Percentiles rank a stretch among this genome's conserved stretches.
phyloP scores from a whole-genome alignment of 2,113 vertebrate species.

The Paracanthobrama guichenoti region DNA sequence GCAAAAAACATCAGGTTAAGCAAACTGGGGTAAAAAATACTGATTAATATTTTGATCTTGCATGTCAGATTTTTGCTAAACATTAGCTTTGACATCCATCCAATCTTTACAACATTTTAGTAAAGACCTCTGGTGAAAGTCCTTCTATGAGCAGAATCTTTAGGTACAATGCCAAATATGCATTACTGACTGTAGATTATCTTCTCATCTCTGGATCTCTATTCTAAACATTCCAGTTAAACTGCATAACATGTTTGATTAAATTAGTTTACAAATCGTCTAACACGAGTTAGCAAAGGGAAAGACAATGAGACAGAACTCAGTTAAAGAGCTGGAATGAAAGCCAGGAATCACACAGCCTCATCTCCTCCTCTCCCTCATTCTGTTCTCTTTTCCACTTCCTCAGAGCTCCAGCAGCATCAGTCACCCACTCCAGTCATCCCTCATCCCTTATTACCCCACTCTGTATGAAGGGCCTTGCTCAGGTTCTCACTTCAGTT shows the following conservation, averaged over 20 bases:
- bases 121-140: background rate
- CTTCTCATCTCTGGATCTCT: conserved; percentile 42
- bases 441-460: conserved; percentile 53
- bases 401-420: conserved; percentile 27
- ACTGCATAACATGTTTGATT: conserved; percentile 47
- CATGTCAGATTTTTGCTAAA: background rate
- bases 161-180: background rate
- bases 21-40: background rate
- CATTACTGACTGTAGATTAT: conserved; percentile 28
- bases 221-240: conserved; percentile 44
- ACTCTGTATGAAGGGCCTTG: conserved; percentile 49
- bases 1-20: background rate
- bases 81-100: background rate
- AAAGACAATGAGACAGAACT: conserved; percentile 31
- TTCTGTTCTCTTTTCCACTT: conserved; percentile 17
- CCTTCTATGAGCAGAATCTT: background rate
- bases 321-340: background rate
- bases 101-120: background rate
- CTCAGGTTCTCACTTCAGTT: conserved; percentile 42
- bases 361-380: conserved; percentile 22
- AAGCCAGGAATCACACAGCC: conserved; percentile 13
- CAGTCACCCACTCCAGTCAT: conserved; percentile 49
- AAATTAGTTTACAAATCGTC: too few relatives aligned
- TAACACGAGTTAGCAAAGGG: background rate
- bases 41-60: background rate